These are phyloP conservation scores for Exocentrus adspersus DNA, from an alignment of 2,888 invertebrate species.

Conservation along the genomic window DNA sequence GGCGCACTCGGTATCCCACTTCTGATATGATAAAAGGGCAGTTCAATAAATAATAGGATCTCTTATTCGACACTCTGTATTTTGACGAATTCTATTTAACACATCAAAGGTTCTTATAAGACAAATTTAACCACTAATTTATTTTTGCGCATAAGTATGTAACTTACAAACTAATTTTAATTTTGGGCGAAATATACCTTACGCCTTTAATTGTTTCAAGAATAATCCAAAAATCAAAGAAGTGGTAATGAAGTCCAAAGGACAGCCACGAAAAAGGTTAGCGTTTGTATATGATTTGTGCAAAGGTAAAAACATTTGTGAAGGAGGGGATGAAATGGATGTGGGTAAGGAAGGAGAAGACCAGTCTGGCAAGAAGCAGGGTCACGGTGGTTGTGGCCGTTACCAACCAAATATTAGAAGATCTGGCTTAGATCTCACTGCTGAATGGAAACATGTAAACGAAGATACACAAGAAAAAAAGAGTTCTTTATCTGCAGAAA, in stretches of 20 bases:
- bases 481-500: constrained; percentile 91
- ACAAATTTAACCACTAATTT: too few relatives aligned
- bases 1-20: too few relatives aligned
- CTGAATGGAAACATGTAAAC: constrained; percentile 99
- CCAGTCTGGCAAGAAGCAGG: constrained; percentile 67
- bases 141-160: too few relatives aligned
- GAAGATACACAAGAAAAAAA: constrained; percentile 99
- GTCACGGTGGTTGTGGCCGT: constrained; percentile 97
- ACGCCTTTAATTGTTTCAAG: too few relatives aligned
- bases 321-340: constrained; percentile 98
- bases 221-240: constrained; percentile 93
- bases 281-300: constrained; percentile 97
- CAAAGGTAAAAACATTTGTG: constrained; percentile 97
- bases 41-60: too few relatives aligned
- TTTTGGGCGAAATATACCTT: too few relatives aligned
- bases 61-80: too few relatives aligned
- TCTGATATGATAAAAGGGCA: too few relatives aligned
- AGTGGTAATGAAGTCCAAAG: constrained; percentile 94
- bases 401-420: constrained; percentile 92
- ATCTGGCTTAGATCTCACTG: constrained; percentile 90
- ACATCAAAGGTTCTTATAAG: too few relatives aligned
- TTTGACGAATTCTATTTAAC: too few relatives aligned
- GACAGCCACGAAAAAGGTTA: constrained; percentile 93
- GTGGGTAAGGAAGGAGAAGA: constrained; percentile 79
- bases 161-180: too few relatives aligned